Percentiles rank a stretch among this genome's conserved stretches.
Evolutionary conservation across 1,140 invertebrate species (phyloP).

Genomic region (Drosophila pallidifrons): DNA sequence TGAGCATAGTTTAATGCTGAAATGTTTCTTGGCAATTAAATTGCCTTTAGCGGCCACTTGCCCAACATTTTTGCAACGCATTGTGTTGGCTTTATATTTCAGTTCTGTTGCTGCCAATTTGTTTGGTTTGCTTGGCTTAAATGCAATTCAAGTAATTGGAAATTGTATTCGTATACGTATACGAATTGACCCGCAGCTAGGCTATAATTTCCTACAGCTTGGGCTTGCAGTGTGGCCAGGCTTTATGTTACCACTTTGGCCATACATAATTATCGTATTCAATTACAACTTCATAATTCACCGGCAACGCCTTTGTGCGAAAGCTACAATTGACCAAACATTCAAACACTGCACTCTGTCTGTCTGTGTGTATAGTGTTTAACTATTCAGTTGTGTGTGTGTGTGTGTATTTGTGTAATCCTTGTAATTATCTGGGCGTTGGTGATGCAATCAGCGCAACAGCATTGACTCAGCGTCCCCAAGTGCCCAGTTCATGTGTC

Average conservation of each 20-base stretch:
- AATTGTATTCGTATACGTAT: too few species aligned
- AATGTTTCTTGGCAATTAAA: constrained; percentile 55
- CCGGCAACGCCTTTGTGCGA: constrained; percentile 5
- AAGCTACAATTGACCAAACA: constrained; percentile 8
- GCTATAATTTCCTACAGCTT: constrained; percentile 40
- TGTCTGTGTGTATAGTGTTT: constrained; percentile 11
- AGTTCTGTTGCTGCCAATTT: constrained; percentile 31
- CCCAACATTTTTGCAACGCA: constrained; percentile 14
- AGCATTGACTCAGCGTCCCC: constrained; percentile 13
- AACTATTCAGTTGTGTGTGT: constrained; percentile 12
- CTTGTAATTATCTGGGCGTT: constrained; percentile 53
- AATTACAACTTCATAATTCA: constrained; percentile 75
- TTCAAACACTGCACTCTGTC: not conserved
- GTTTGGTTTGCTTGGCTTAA: constrained; percentile 16
- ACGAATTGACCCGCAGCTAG: not conserved
- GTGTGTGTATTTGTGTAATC: constrained; percentile 41
- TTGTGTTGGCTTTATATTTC: constrained; percentile 30
- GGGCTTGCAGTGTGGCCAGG: not conserved
- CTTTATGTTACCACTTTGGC: constrained; percentile 41
- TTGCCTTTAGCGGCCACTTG: constrained; percentile 24
- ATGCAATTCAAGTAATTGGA: constrained; percentile 49
- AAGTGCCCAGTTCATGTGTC: constrained; percentile 45
- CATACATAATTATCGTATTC: constrained; percentile 69
- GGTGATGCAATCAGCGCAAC: constrained; percentile 14
- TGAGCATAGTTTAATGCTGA: constrained; percentile 56